Evolutionary conservation across 2,797 vertebrate genomes (phyloP).

Genomic region (Chelmon rostratus): DNA sequence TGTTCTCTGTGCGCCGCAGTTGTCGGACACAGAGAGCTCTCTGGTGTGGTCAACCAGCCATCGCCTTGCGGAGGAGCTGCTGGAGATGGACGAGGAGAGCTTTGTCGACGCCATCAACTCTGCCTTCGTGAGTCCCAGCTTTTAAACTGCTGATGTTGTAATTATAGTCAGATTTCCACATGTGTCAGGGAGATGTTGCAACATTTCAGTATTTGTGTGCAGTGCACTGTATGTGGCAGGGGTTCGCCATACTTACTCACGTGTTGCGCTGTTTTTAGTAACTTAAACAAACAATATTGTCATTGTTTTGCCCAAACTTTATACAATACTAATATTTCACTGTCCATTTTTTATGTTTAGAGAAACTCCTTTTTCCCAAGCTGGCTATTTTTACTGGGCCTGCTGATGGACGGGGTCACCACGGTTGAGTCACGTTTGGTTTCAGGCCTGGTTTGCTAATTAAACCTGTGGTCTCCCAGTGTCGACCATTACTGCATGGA

Average conservation of each 20-base stretch:
- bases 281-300: slow-evolving; percentile 62
- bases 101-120: slow-evolving; percentile 97
- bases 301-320: slow-evolving; percentile 58
- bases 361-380: slow-evolving; percentile 86
- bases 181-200: slow-evolving; percentile 38
- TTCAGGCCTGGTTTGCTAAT: slow-evolving; percentile 87
- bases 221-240: not conserved
- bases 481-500: slow-evolving; percentile 86
- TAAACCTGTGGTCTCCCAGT: slow-evolving; percentile 86
- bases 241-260: slow-evolving; percentile 28
- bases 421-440: slow-evolving; percentile 86
- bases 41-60: slow-evolving; percentile 98
- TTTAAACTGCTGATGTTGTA: slow-evolving; percentile 13
- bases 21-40: slow-evolving; percentile 94
- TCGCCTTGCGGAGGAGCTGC: slow-evolving; percentile 90
- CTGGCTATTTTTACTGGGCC: slow-evolving; percentile 84
- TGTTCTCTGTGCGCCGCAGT: slow-evolving; percentile 79
- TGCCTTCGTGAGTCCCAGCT: slow-evolving; percentile 92
- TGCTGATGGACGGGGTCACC: slow-evolving; percentile 82
- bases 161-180: slow-evolving; percentile 31
- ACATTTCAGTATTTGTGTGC: slow-evolving; percentile 40
- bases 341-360: slow-evolving; percentile 74
- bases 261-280: slow-evolving; percentile 42
- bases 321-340: slow-evolving; percentile 68
- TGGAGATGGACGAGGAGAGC: slow-evolving; percentile 92